Evolutionary conservation across 2,113 vertebrate genomes (phyloP).

Genomic region (Siphamia tubifer): DNA sequence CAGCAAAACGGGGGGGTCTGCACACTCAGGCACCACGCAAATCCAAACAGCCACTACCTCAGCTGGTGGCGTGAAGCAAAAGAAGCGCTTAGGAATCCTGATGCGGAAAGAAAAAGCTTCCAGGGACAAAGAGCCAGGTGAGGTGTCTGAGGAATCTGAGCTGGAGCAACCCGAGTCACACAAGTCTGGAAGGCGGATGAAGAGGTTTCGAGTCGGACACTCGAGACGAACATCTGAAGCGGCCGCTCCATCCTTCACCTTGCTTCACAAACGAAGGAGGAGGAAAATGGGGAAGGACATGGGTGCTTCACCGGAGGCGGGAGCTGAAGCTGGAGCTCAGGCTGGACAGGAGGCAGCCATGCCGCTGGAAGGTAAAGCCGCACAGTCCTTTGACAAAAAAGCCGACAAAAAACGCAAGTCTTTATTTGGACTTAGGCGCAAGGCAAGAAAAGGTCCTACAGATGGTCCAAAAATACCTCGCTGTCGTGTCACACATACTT

Average conservation of each 20-base stretch:
- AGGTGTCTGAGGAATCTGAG: conserved; percentile 15
- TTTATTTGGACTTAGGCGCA: conserved; percentile 51
- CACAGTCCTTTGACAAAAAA: not conserved
- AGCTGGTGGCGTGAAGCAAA: conserved; percentile 42
- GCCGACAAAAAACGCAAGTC: conserved; percentile 29
- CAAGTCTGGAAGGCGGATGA: conserved; percentile 20
- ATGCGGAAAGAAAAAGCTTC: conserved; percentile 24
- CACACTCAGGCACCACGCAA: not conserved
- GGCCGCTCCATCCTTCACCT: conserved; percentile 7
- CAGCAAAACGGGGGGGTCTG: not conserved
- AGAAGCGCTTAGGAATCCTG: conserved; percentile 33
- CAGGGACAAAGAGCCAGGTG: conserved; percentile 22
- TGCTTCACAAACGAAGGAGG: conserved; percentile 42
- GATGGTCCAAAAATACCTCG: not conserved
- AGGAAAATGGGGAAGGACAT: conserved; percentile 36
- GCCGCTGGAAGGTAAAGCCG: conserved; percentile 42
- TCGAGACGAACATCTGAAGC: conserved; percentile 24
- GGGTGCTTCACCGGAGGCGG: conserved; percentile 55
- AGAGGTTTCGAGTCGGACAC: conserved; percentile 17
- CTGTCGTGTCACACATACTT: conserved; percentile 26
- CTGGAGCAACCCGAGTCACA: conserved; percentile 9
- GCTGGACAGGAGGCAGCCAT: conserved; percentile 47
- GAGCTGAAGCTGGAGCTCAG: conserved; percentile 44
- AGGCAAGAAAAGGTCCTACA: not conserved
- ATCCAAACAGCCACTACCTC: conserved; percentile 35